Conservation (phyloP, 2,113 vertebrate species). For the Delphinapterus leucas region DNA sequence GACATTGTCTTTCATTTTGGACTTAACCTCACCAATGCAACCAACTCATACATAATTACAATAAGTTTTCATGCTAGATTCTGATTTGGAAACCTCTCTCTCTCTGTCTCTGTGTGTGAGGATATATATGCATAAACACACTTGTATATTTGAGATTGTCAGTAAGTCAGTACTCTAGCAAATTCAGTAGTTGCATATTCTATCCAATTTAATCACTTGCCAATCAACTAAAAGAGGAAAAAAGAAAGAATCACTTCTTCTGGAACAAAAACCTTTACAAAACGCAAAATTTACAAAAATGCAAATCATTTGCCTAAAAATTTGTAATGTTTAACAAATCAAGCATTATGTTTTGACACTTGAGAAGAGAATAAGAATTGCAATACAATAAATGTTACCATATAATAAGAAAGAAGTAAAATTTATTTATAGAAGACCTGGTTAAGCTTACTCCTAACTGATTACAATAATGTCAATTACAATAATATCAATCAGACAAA, state of each 20-base stretch:
- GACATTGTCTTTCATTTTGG: not conserved
- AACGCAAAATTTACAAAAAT: too few species aligned
- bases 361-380: not conserved
- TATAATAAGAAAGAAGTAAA: constrained; percentile 5
- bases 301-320: not conserved
- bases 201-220: not conserved
- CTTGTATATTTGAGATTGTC: not conserved
- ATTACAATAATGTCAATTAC: not conserved
- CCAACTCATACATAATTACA: not conserved
- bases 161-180: not conserved
- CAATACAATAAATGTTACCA: not conserved
- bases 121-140: not conserved
- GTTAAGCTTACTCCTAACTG: not conserved
- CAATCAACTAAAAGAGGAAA: not conserved
- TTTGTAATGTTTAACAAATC: not conserved
- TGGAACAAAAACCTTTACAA: not conserved
- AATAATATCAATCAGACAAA: constrained; percentile 24
- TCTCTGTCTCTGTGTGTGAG: not conserved
- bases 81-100: not conserved
- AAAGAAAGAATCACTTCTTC: not conserved
- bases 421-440: not conserved
- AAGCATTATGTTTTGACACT: not conserved
- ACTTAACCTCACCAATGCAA: not conserved
- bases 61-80: not conserved
- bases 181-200: not conserved